A percentile compares a stretch with the other conserved stretches of the same genome.
Conservation (phyloP, 1,140 invertebrate species). For the Tachypleus tridentatus region DNA sequence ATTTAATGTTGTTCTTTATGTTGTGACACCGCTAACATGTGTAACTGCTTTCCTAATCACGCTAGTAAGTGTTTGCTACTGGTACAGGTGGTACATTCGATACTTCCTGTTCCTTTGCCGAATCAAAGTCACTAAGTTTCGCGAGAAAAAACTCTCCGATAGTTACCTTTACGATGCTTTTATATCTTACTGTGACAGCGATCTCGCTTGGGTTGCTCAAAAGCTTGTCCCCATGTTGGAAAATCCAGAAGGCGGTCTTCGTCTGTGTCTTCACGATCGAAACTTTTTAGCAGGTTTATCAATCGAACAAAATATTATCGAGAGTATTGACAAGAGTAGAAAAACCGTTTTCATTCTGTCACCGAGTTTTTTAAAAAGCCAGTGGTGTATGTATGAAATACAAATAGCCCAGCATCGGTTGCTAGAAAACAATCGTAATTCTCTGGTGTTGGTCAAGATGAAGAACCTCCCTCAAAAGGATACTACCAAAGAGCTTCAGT, state of each 20-base stretch:
- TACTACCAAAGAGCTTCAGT: conserved; percentile 13
- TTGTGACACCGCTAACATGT: background rate
- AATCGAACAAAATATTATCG: conserved; percentile 25
- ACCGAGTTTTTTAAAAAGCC: conserved; percentile 20
- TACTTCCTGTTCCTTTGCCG: background rate
- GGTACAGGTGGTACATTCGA: conserved; percentile 7
- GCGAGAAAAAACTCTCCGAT: background rate
- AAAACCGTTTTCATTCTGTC: conserved; percentile 24
- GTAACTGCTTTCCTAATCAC: background rate
- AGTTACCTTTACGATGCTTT: conserved; percentile 7
- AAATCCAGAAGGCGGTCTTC: background rate
- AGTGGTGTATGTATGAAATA: conserved; percentile 27
- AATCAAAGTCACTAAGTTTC: background rate
- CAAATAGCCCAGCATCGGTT: conserved; percentile 12
- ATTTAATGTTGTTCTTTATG: background rate
- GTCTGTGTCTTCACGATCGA: conserved; percentile 26
- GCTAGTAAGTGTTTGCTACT: background rate
- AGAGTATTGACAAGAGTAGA: conserved; percentile 23
- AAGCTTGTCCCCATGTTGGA: conserved; percentile 8
- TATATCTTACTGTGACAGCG: conserved; percentile 10
- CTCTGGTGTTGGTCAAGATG: conserved; percentile 11
- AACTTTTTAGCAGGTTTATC: conserved; percentile 25
- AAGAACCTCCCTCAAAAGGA: conserved; percentile 4
- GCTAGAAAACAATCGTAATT: conserved; percentile 10
- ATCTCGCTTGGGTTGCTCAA: conserved; percentile 5